Evolutionary conservation across 1,140 invertebrate genomes (phyloP).

Genomic region (Pogonomyrmex barbatus): DNA sequence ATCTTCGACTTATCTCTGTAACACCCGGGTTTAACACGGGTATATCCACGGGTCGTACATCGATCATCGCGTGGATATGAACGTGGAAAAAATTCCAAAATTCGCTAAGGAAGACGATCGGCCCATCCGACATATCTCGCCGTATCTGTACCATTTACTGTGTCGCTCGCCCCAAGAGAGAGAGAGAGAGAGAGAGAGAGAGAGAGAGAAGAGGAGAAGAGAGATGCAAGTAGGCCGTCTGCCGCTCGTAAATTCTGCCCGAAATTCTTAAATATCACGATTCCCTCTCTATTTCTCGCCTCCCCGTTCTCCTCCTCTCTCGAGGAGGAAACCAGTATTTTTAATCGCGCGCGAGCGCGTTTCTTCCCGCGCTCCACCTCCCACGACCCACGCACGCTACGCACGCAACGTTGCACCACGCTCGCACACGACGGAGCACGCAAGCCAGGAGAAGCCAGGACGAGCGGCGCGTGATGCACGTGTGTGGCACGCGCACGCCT

Average conservation of each 20-base stretch:
- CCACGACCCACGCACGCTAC: constrained; percentile 64
- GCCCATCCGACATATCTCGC: constrained; percentile 10
- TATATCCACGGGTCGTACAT: not conserved
- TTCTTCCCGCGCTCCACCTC: constrained; percentile 56
- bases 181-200: constrained; percentile 2
- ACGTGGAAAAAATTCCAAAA: constrained; percentile 32
- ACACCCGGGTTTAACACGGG: not conserved
- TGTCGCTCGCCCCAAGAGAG: constrained; percentile 6
- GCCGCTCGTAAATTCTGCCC: constrained; percentile 70
- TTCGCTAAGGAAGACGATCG: constrained; percentile 30
- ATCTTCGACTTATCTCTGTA: not conserved
- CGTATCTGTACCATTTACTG: constrained; percentile 52
- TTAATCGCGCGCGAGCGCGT: constrained; percentile 64
- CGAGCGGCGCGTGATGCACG: constrained; percentile 12
- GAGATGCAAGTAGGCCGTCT: constrained; percentile 55
- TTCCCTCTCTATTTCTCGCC: constrained; percentile 34
- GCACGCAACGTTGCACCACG: constrained; percentile 34
- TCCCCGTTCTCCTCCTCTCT: not conserved
- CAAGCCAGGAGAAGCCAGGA: constrained; percentile 31
- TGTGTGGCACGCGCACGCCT: constrained; percentile 1
- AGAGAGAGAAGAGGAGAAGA: constrained; percentile 1
- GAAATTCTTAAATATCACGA: constrained; percentile 74
- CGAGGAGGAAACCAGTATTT: constrained; percentile 67
- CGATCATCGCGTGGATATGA: constrained; percentile 33
- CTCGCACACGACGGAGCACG: constrained; percentile 33